These are phyloP conservation scores for Lomographa bimaculata DNA, from an alignment of 2,888 invertebrate species.

Conservation along the genomic window DNA sequence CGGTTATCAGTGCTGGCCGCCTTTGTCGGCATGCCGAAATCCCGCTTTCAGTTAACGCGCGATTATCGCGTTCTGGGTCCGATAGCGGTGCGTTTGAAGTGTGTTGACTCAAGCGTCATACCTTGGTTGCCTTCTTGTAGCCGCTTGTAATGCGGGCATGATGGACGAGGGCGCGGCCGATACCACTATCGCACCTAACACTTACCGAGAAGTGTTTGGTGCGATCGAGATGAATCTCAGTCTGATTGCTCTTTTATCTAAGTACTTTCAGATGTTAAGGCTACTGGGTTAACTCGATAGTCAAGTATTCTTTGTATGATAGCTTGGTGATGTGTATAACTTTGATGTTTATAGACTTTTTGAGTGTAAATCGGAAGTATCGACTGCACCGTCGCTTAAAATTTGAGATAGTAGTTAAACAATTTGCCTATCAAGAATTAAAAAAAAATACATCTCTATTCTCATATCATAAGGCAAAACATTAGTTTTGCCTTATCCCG, in stretches of 20 bases:
- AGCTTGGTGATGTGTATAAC: too few species aligned
- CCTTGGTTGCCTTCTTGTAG: slow-evolving; percentile 63
- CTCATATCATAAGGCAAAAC: too few species aligned
- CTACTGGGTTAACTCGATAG: too few species aligned
- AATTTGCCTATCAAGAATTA: too few species aligned
- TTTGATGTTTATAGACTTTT: too few species aligned
- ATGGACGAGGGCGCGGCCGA: slow-evolving; percentile 72
- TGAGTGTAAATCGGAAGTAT: too few species aligned
- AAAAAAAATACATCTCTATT: too few species aligned
- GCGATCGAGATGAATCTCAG: slow-evolving; percentile 39
- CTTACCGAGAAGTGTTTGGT: slow-evolving; percentile 40
- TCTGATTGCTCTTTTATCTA: slow-evolving; percentile 13
- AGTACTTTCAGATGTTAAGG: slow-evolving; percentile 3
- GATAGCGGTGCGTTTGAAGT: slow-evolving; percentile 78
- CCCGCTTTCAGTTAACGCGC: slow-evolving; percentile 69
- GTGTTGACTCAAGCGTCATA: slow-evolving; percentile 64
- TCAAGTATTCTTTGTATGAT: too few species aligned
- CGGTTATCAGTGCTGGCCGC: slow-evolving; percentile 65
- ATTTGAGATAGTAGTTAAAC: too few species aligned
- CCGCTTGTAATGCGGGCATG: slow-evolving; percentile 72
- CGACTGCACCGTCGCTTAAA: too few species aligned
- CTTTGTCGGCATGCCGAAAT: slow-evolving; percentile 81
- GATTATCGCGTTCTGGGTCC: slow-evolving; percentile 58
- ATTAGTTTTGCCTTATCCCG: too few species aligned
- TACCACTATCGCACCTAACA: slow-evolving; percentile 45